Conservation (phyloP, 2,113 vertebrate species). For the Sus scrofa region T2T-Sscrofa CM000826.6:94065501-94066000, state of each 20-base stretch:
- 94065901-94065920: not conserved
- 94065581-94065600: not conserved
- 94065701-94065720: not conserved
- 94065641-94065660: not conserved
- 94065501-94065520: not conserved
- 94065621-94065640: not conserved
- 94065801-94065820: not conserved
- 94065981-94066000: constrained; percentile 10
- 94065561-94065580: not conserved
- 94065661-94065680: not conserved
- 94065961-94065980: not conserved
- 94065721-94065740: constrained; percentile 44
- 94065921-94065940: constrained; percentile 40
- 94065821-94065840: not conserved
- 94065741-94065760: not conserved
- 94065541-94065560: not conserved
- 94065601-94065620: not conserved
- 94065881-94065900: constrained; percentile 50
- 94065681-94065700: not conserved
- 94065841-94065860: not conserved
- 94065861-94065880: constrained; percentile 41
- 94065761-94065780: too few species aligned
- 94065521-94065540: not conserved
- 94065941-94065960: constrained; percentile 19
- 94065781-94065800: not conserved